These are phyloP conservation scores for Coturnix japonica DNA, from an alignment of 2,113 vertebrate genomes.

Conservation along the genomic window DNA sequence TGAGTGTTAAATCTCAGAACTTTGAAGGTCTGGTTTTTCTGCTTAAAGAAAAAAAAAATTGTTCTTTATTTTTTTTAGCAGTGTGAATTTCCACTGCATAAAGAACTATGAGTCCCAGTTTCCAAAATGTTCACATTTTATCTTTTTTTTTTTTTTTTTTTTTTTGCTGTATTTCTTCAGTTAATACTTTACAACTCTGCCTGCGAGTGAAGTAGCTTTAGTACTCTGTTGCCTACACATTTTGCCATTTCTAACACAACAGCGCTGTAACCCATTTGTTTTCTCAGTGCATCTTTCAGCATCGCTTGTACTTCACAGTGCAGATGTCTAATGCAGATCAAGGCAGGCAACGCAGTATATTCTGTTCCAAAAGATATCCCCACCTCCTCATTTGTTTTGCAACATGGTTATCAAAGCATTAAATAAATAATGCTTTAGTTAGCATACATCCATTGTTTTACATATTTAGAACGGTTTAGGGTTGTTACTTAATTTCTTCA, in stretches of 20 bases:
- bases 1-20: background rate
- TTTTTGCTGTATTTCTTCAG: background rate
- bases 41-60: background rate
- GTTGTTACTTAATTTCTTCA: background rate
- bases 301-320: slow-evolving; percentile 60
- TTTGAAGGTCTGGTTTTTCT: background rate
- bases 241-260: slow-evolving; percentile 47
- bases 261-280: slow-evolving; percentile 54
- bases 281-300: slow-evolving; percentile 66
- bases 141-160: background rate
- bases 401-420: slow-evolving; percentile 58
- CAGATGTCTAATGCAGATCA: slow-evolving; percentile 71
- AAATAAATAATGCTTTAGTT: slow-evolving; percentile 53
- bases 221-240: slow-evolving; percentile 19
- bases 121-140: background rate
- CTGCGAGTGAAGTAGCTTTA: slow-evolving; percentile 10
- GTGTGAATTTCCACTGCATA: background rate
- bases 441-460: slow-evolving; percentile 52
- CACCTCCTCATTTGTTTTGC: slow-evolving; percentile 65
- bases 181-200: slow-evolving; percentile 32
- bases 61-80: background rate
- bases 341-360: slow-evolving; percentile 32
- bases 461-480: background rate
- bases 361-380: slow-evolving; percentile 65
- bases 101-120: background rate